Base-by-base conservation (phyloP, 2,888 invertebrate genomes). In the Sesia apiformis region DNA sequence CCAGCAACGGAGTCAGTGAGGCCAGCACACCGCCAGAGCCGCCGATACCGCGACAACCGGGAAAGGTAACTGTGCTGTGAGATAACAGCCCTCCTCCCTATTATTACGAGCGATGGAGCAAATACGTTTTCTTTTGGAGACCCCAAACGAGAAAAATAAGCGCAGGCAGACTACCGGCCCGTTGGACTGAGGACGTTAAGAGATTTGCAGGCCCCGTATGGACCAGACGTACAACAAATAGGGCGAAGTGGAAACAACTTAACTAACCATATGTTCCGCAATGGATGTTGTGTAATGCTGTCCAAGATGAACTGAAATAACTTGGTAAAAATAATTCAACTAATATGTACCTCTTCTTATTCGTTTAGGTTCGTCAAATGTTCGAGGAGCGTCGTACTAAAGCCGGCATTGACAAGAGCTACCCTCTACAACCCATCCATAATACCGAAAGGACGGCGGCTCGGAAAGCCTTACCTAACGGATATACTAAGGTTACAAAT, bases 401-500 rank as follows among this genome's bases (percentile, higher is more conserved):
- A 63, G 93, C 92, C 3, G 95, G 95, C 42, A 93, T 95, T 61
- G 96, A 96, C 81, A 93, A 94, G 66, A 95, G 95, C 72, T 94
- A 95, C 78, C 96, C 95, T 0, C 85, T 96, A 1, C 94, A 95
- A 69, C 96, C 96, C 0, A 90, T 96, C 55, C 90, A 91, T 64
- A 91, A 91, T 66, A 85, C 84, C 66, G 82, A 84, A 41, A 70
- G 81, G 43, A 60, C 69, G 3, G 65, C 72, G 6, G 60, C 66
- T 0, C 69, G 82, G 53, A 84, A 83, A 52, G 68, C 78, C 0
- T 59, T 84, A 5, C 80, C 84, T 39, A 87, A 87, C 55, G 86
- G 88, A 0, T 83, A 75, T 66, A 61, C 70, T 8, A 88, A 87
- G 59, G 79, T 84, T 51, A 63, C 80, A 51, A 50, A 38, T 7